These are phyloP conservation scores for Agelas oroides DNA, from an alignment of 37 sponge, comb jelly and placozoan species.

Conservation along the genomic window DNA sequence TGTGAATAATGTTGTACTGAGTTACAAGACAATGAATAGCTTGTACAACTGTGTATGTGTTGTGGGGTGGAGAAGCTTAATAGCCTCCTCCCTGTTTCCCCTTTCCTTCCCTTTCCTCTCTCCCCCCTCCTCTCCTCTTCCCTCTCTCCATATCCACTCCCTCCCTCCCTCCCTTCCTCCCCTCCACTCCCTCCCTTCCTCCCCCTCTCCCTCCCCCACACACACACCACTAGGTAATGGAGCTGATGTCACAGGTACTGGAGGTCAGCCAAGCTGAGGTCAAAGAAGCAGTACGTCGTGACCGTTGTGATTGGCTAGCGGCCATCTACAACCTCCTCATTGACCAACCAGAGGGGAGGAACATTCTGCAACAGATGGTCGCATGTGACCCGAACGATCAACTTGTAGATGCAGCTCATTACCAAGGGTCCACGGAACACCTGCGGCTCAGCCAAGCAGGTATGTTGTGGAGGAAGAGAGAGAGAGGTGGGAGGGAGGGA, in stretches of 20 bases:
- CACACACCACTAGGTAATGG: constrained; percentile 63
- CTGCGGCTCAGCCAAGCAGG: constrained; percentile 56
- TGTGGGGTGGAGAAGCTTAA: no score
- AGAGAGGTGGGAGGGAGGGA: not conserved
- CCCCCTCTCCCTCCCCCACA: not conserved
- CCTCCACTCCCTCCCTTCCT: constrained; percentile 9
- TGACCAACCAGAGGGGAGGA: constrained; percentile 91
- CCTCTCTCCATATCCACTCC: no score
- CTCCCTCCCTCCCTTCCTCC: no score
- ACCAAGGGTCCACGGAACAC: constrained; percentile 49
- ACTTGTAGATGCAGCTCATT: constrained; percentile 48
- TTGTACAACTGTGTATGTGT: no score
- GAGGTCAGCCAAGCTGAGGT: constrained; percentile 80
- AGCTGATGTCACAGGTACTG: constrained; percentile 78
- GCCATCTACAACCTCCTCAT: constrained; percentile 94
- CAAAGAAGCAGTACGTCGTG: constrained; percentile 80
- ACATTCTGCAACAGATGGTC: constrained; percentile 50
- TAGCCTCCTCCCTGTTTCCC: no score
- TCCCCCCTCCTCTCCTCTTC: no score
- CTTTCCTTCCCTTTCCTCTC: no score
- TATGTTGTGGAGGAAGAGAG: not conserved
- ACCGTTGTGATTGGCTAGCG: constrained; percentile 97
- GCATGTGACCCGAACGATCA: constrained; percentile 46
- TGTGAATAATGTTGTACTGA: no score
- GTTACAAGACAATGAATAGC: no score